Conservation (phyloP, 2,797 vertebrate species). For the Alfaro cultratus region DNA sequence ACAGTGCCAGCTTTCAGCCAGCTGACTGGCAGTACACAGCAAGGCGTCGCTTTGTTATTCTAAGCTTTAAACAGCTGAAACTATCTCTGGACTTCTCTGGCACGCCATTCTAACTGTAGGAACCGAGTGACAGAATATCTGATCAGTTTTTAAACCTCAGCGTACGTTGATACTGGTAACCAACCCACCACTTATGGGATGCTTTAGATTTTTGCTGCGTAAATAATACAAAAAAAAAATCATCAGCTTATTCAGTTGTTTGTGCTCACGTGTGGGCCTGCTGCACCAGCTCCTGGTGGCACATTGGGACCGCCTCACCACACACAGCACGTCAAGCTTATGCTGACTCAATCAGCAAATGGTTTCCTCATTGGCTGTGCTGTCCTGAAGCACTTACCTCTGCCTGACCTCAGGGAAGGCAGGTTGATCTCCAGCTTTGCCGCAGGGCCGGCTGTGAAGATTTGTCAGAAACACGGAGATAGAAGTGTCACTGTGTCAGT, state of each 20-base stretch:
- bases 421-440: slow-evolving; percentile 3
- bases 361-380: slow-evolving; percentile 10
- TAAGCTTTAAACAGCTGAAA: neutral
- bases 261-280: neutral
- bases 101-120: neutral
- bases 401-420: slow-evolving; percentile 23
- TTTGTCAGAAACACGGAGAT: neutral
- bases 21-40: too few relatives aligned
- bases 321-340: slow-evolving; percentile 13
- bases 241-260: neutral
- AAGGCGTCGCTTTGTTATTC: too few relatives aligned
- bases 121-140: neutral
- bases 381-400: slow-evolving; percentile 28
- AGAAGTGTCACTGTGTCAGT: neutral
- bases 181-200: neutral
- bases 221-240: neutral
- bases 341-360: slow-evolving; percentile 35
- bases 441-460: neutral
- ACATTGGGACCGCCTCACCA: slow-evolving; percentile 3
- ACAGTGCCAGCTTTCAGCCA: too few relatives aligned
- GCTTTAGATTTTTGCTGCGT: neutral
- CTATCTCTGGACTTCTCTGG: neutral
- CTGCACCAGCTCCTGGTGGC: neutral
- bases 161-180: neutral
- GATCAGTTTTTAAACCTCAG: neutral